Conservation (phyloP, 92 coral and sea anemone species). For the Parazoanthus swiftii region DNA sequence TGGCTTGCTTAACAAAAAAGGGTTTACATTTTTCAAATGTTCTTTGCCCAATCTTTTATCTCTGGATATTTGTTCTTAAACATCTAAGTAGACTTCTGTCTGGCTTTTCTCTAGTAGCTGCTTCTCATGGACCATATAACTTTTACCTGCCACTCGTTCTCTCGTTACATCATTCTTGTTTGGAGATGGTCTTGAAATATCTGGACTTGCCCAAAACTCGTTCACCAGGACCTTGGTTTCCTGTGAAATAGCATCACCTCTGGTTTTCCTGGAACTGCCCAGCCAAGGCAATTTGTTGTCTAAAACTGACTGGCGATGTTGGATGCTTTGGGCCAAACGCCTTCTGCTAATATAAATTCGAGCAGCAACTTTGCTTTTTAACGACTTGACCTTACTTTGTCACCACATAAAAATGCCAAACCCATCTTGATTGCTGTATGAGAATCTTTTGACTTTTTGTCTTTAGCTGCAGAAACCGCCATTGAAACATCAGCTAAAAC, state of each 20-base stretch:
- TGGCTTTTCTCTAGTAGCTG: slow-evolving; percentile 52
- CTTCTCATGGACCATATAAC: slow-evolving; percentile 35
- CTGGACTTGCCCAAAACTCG: background rate
- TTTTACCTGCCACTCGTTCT: slow-evolving; percentile 36
- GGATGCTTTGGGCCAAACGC: slow-evolving; percentile 28
- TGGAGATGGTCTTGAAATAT: background rate
- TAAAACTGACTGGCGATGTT: slow-evolving; percentile 10
- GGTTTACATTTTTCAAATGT: slow-evolving; percentile 3
- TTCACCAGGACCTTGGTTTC: too few relatives aligned
- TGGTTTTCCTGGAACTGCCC: background rate
- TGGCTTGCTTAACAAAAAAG: slow-evolving; percentile 52
- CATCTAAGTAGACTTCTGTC: slow-evolving; percentile 37
- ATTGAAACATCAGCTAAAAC: slow-evolving; percentile 35
- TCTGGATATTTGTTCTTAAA: slow-evolving; percentile 43
- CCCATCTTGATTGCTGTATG: slow-evolving; percentile 40
- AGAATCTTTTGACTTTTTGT: slow-evolving; percentile 44
- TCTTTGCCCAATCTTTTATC: slow-evolving; percentile 47
- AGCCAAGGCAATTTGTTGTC: too few relatives aligned
- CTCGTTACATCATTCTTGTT: slow-evolving; percentile 34
- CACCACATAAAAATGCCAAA: slow-evolving; percentile 43
- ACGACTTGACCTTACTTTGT: slow-evolving; percentile 8
- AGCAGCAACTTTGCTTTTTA: slow-evolving; percentile 37
- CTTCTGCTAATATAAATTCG: slow-evolving; percentile 32
- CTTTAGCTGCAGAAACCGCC: slow-evolving; percentile 40
- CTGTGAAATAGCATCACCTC: slow-evolving; percentile 18